Base-by-base conservation (phyloP, 2,888 invertebrate species). In the Diplolepis rosae region DNA sequence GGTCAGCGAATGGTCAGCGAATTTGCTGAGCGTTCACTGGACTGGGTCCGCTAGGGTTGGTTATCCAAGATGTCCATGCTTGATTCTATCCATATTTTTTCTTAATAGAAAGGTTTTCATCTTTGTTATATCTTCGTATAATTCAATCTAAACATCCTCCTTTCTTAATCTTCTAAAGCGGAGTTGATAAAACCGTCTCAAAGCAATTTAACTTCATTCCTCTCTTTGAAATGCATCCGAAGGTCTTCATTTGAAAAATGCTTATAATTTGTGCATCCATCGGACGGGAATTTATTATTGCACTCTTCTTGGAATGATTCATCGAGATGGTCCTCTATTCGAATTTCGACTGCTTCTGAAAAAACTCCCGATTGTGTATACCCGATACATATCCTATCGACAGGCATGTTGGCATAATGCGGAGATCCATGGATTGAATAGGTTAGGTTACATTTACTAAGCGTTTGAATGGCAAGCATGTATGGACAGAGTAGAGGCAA, bases 401-500 rank as follows among this genome's bases (percentile, higher is more conserved):
- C 69, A 73, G 70, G 75, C 70, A 67, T 73, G 73, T 74, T 74
- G 74, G 74, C 71, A 77, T 75, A 75, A 77, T 72, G 74, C 77
- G 75, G 71, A 75, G 75, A 77, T 79, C 77, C 76, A 74, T 69
- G 73, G 71, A 74, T 72, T 75, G 75, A 74, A 75, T 77, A 68
- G 75, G 51, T 48, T 66, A 27, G 73, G 77, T 75, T 77, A 75
- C 68, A 80, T 77, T 77, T 77, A 75, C 54, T 65, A 73, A 69
- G 65, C 70, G 73, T 75, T 74, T 73, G 72, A 70, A 73, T 69
- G 65, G 69, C 48, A 68, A 22, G 56, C 65, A 69, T 71, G 75
- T 71, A 72, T 71, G 69, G 72, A 69, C 66, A 77, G 28, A 24
- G 22, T 70, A 70, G 66, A 72, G 68, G 52, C n/a, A 68, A 73